These are phyloP conservation scores for Alethe castanea DNA, from an alignment of 2,113 vertebrate genomes.

Conservation along the genomic window DNA sequence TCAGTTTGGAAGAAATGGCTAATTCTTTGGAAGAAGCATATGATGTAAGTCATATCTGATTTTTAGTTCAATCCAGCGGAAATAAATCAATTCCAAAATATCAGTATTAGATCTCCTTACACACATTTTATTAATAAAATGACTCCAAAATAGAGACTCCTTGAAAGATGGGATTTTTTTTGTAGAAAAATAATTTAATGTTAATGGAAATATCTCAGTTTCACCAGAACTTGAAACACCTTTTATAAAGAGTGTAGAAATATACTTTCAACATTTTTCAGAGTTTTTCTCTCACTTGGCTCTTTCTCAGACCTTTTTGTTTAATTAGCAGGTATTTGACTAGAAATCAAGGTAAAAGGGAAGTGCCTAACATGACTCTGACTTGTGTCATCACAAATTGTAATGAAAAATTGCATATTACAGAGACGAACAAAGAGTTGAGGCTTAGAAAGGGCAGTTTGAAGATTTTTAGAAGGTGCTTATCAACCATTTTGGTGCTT, in stretches of 20 bases:
- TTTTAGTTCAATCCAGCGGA: conserved; percentile 8
- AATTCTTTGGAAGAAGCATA: not conserved
- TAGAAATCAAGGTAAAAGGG: not conserved
- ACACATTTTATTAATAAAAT: conserved; percentile 22
- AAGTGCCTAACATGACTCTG: not conserved
- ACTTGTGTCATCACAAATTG: not conserved
- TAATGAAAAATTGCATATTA: not conserved
- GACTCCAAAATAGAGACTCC: not conserved
- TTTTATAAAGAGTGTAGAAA: not conserved
- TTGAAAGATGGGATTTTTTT: not conserved
- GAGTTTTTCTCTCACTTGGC: not conserved
- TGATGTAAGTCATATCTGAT: not conserved
- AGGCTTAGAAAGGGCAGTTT: not conserved
- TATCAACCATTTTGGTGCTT: not conserved
- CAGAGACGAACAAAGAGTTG: not conserved
- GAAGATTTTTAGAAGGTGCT: not conserved
- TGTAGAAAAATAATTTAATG: not conserved
- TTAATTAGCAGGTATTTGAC: not conserved
- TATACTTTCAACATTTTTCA: not conserved
- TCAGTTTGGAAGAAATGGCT: conserved; percentile 8
- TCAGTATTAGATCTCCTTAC: not conserved
- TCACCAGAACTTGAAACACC: not conserved
- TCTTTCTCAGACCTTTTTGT: not conserved
- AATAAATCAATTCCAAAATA: conserved; percentile 34
- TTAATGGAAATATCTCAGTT: not conserved